Base-by-base conservation (phyloP, 2,797 vertebrate genomes). In the Coendou prehensilis region DNA sequence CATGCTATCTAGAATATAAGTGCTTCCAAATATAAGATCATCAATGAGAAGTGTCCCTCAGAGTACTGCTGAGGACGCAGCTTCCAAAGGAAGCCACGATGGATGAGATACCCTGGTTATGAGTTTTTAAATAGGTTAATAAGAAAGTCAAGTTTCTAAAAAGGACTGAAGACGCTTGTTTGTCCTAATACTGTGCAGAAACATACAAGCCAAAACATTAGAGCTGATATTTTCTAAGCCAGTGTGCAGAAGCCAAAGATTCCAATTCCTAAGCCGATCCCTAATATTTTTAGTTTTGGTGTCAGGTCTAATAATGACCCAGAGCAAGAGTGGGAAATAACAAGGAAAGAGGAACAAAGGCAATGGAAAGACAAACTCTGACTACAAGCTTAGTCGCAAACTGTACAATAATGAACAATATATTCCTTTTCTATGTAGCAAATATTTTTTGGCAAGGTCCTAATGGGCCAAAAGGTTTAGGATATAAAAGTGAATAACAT, bases 111-210 rank as follows among this genome's bases (percentile, higher is more conserved):
- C 76, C 50, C 89, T 13, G 95, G 45, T 30, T 81, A 96, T 69
- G 7, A 88, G 13, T 41, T 73, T 94, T 45, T 81, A 17, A 89
- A 84, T 75, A 83, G 30, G 69, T 87, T 89, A 98, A 97, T 88
- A 98, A 98, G 98, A 98, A 98, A 98, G 97, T 95, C 97, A 97
- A 97, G 88, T 93, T 93, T 97, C 94, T 47, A 75, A 83, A 96
- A 97, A 98, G 95, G 97, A 97, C 13, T 94, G 91, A 98, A 98
- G 98, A 98, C 91, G 98, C 93, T 97, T 97, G 61, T 6, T 89
- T 96, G 93, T 81, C 92, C 64, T 95, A 97, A 95, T 20, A 96
- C 69, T 84, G 89, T 96, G 63, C 45, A 71, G 85, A 97, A 87
- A 90, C 96, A 92, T 26, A 93, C 20, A 98, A 97, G 97, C 71